Base-by-base conservation (phyloP, 92 coral and sea anemone species). In the Porites evermanni region DNA sequence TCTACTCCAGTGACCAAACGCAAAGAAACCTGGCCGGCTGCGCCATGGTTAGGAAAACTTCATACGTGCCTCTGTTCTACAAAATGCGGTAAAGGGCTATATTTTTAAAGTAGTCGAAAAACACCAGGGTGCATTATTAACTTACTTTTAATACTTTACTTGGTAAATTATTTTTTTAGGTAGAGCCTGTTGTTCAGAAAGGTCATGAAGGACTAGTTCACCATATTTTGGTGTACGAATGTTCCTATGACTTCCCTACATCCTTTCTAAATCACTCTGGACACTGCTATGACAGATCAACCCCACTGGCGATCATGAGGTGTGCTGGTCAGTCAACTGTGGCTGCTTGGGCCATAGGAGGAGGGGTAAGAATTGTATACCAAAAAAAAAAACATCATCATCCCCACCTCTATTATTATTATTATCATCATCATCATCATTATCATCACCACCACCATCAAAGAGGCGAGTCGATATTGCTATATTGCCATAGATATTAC, bases 181-280 rank as follows among this genome's bases (percentile, higher is more conserved):
- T 90, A 74, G 90, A 79, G 20, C 93, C 93, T 2, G 23, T 86
- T 67, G 26, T 90, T 17, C 77, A 85, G 17, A 74, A 80, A 44
- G 93, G 93, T 8, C 77, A 90, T 76, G 93, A 86, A 20, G 88
- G 93, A 19, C 47, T 79, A 4, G 88, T 90, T 2, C 93, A 90
- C 65, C 93, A 90, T 50, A 86, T 81, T 26, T 19, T 90, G 81
- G 29, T 86, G 1, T 90, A 86, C 74, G 84, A 72, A 9, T 90
- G 93, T 73, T 61, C 68, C 8, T 64, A 67, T 58, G 77, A 70
- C 51, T 89, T 90, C 75, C 78, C 86, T 32, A 58, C 7, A 21
- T 59, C 79, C 11, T 61, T 79, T 54, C 74, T 86, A 19, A 86
- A 54, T 19, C 83, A 60, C 14, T 70, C 56, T 4, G 84, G 84